Evolutionary conservation across 1,140 invertebrate species (phyloP).

Genomic region (Ooceraea biroi): DNA sequence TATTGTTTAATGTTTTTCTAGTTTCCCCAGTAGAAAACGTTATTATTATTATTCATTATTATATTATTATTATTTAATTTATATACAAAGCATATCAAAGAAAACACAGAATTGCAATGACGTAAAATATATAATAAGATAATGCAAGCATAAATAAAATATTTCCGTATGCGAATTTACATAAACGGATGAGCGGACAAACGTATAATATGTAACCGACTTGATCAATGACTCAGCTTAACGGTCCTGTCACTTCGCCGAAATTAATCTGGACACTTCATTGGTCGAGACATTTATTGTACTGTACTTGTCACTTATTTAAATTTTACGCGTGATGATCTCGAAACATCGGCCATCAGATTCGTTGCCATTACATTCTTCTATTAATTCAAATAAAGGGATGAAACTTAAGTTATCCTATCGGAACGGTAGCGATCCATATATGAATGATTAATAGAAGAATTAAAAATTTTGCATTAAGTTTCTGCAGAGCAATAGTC

Average conservation of each 20-base stretch:
- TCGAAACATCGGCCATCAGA: not conserved
- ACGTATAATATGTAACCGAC: not conserved
- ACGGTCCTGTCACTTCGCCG: not conserved
- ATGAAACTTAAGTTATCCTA: not conserved
- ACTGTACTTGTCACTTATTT: not conserved
- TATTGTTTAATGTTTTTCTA: too few species aligned
- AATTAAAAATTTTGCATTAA: too few species aligned
- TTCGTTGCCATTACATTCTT: not conserved
- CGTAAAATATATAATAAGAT: not conserved
- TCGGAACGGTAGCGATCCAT: too few species aligned
- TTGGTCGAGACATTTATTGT: not conserved
- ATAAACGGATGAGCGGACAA: not conserved
- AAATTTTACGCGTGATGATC: not conserved
- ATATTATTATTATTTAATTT: too few species aligned
- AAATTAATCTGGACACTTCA: not conserved
- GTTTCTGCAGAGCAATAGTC: too few species aligned
- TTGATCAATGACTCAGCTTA: slow-evolving; percentile 9
- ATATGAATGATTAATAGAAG: too few species aligned
- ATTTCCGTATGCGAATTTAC: not conserved
- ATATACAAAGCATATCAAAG: too few species aligned
- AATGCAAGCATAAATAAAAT: not conserved
- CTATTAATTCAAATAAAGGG: not conserved
- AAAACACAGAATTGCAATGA: too few species aligned
- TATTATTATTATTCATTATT: too few species aligned
- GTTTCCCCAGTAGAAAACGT: too few species aligned